These are phyloP conservation scores for Lithophane ornitopus DNA, from an alignment of 2,888 invertebrate genomes.

Conservation along the genomic window DNA sequence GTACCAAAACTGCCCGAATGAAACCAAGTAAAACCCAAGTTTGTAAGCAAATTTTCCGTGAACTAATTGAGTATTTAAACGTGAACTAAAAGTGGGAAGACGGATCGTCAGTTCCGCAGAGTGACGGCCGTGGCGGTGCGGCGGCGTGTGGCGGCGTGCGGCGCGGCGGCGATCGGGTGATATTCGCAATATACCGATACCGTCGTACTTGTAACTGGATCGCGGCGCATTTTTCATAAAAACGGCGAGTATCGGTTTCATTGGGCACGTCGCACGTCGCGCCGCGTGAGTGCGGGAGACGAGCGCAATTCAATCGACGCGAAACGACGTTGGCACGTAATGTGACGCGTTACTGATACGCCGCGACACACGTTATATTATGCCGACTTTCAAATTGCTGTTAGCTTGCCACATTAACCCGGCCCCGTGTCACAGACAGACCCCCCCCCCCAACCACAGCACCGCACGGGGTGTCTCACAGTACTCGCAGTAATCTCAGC, in stretches of 20 bases:
- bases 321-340: background rate
- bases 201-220: constrained; percentile 9
- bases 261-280: background rate
- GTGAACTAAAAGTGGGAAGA: constrained; percentile 35
- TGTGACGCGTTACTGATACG: constrained; percentile 2
- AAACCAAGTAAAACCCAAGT: constrained; percentile 24
- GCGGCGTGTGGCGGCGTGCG: background rate
- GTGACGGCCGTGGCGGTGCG: background rate
- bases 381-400: constrained; percentile 23
- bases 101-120: background rate
- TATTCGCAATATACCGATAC: background rate
- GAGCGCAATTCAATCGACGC: constrained; percentile 1
- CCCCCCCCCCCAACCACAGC: too few species aligned
- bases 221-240: background rate
- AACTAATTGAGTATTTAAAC: constrained; percentile 52
- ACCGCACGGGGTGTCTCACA: background rate
- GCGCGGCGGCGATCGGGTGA: background rate
- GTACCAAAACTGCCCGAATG: constrained; percentile 10
- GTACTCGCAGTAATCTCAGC: constrained; percentile 36
- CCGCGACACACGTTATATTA: constrained; percentile 9
- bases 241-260: constrained; percentile 26
- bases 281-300: background rate
- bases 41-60: constrained; percentile 22
- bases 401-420: constrained; percentile 33
- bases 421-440: constrained; percentile 13